Percentiles rank a stretch among this genome's conserved stretches.
These are phyloP conservation scores for Synaphobranchus kaupii DNA, from an alignment of 2,797 vertebrate genomes.

Conservation along the genomic window DNA sequence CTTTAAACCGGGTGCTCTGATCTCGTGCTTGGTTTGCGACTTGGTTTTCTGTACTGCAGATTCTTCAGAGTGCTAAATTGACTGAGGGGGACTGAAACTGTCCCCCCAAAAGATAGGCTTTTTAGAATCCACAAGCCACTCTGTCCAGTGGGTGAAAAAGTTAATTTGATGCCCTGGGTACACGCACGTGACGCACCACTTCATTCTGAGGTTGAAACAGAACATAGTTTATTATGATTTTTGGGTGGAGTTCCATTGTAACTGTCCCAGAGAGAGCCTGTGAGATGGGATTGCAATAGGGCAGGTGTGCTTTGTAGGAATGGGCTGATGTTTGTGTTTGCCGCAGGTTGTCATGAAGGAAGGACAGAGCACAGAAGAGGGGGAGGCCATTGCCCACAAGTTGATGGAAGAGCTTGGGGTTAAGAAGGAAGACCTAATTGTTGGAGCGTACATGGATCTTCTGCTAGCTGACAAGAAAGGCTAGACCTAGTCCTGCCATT, in stretches of 20 bases:
- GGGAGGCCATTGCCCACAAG: slow-evolving; percentile 66
- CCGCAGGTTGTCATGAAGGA: slow-evolving; percentile 78
- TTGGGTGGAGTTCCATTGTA: not conserved
- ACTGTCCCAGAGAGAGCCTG: not conserved
- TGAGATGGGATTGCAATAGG: not conserved
- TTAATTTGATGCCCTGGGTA: too few species aligned
- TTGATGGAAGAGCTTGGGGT: slow-evolving; percentile 77
- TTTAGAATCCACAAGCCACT: too few species aligned
- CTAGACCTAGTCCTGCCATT: not conserved
- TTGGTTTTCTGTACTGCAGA: too few species aligned
- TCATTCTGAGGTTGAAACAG: not conserved
- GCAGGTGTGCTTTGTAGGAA: not conserved
- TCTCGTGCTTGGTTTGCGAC: too few species aligned
- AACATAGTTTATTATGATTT: not conserved
- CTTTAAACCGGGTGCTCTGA: too few species aligned
- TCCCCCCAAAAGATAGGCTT: too few species aligned
- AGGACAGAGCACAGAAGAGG: slow-evolving; percentile 72
- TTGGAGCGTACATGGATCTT: slow-evolving; percentile 81
- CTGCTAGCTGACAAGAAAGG: slow-evolving; percentile 53
- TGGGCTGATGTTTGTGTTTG: not conserved
- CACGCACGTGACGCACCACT: too few species aligned
- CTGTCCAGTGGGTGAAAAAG: too few species aligned
- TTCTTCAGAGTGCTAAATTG: too few species aligned
- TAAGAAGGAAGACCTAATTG: slow-evolving; percentile 69
- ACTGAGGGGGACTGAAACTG: too few species aligned